Evolutionary conservation across 2,888 invertebrate species (phyloP).

Genomic region (Chloromyia formosa): DNA sequence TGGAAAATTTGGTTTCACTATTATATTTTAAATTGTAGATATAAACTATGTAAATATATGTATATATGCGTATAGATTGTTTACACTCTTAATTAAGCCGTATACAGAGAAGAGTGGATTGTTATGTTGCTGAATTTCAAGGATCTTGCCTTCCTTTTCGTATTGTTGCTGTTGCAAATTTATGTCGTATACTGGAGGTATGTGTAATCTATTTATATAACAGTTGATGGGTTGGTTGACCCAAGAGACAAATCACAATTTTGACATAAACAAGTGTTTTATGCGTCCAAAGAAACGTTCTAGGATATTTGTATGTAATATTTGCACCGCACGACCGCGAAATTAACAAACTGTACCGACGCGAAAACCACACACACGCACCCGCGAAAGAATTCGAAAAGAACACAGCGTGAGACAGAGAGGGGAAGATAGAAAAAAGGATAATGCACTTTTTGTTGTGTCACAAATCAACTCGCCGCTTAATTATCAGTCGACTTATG

Average conservation of each 20-base stretch:
- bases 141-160: background rate
- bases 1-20: constrained; percentile 17
- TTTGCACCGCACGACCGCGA: background rate
- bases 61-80: constrained; percentile 4
- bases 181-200: constrained; percentile 5
- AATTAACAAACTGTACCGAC: too few relatives aligned
- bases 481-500: constrained; percentile 44
- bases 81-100: constrained; percentile 17
- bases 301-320: too few relatives aligned
- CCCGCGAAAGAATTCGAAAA: too few relatives aligned
- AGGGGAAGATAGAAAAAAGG: too few relatives aligned
- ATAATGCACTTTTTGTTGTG: background rate
- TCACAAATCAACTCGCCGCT: background rate
- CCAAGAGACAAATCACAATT: background rate
- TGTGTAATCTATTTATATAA: too few relatives aligned
- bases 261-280: background rate
- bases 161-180: background rate
- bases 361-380: too few relatives aligned
- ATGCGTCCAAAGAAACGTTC: background rate
- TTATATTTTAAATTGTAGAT: constrained; percentile 10
- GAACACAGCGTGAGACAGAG: too few relatives aligned
- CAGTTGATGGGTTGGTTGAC: too few relatives aligned
- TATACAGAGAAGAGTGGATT: constrained; percentile 5
- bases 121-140: background rate
- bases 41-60: constrained; percentile 10